A percentile compares a stretch with the other conserved stretches of the same genome.
These are phyloP conservation scores for Sialia sialis DNA, from an alignment of 2,113 vertebrate genomes.

Conservation along the genomic window DNA sequence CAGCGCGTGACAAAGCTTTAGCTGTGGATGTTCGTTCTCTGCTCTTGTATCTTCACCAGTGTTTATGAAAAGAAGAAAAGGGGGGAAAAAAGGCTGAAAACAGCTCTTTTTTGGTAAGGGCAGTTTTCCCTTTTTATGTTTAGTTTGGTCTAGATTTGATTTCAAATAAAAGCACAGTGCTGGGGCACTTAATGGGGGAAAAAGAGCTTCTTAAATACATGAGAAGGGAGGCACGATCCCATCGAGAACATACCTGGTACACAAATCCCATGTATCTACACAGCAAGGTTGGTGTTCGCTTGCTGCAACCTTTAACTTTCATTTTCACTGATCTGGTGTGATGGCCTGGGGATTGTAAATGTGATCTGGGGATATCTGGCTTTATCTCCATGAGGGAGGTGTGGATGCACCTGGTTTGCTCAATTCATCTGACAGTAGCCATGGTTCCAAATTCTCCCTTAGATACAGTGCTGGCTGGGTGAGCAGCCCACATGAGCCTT, in stretches of 20 bases:
- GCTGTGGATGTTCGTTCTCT: not conserved
- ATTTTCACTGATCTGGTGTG: too few species aligned
- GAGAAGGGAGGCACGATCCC: not conserved
- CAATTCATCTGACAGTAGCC: not conserved
- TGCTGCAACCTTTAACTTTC: not conserved
- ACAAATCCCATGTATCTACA: not conserved
- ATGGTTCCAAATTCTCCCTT: not conserved
- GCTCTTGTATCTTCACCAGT: not conserved
- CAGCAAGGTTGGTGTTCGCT: not conserved
- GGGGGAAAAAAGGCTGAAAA: not conserved
- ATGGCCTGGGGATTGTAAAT: not conserved
- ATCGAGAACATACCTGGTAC: not conserved
- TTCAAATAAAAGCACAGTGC: not conserved
- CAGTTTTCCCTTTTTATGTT: not conserved
- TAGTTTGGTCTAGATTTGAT: not conserved
- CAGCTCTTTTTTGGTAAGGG: not conserved
- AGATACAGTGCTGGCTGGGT: not conserved
- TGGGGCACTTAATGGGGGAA: not conserved
- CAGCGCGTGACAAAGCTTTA: not conserved
- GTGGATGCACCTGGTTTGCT: not conserved
- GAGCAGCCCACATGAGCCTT: rapidly evolving
- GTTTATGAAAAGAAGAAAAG: not conserved
- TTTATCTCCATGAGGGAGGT: not conserved
- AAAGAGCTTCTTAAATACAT: not conserved
- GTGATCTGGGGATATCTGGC: rapidly evolving